Base-by-base conservation (phyloP, 1,140 invertebrate genomes). In the Pseudomyrmex concolor region DNA sequence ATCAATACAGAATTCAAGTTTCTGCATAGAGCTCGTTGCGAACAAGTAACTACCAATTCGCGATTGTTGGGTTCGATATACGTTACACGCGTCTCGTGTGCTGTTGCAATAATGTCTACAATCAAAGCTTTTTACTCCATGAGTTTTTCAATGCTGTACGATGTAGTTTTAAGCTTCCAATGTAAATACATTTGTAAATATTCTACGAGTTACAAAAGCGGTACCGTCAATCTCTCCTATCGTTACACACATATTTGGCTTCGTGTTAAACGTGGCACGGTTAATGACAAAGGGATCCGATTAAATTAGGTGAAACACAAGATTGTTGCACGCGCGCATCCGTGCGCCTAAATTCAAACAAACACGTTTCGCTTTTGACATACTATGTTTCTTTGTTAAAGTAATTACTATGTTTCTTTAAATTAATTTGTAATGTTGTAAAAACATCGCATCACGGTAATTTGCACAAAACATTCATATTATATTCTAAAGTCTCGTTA, bases 181-280 rank as follows among this genome's bases (percentile, higher is more conserved):
- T 92, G 91, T 92, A 34, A 34, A 34, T 34, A 92, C 62, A 92
- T 92, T 92, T 92, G 91, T 92, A 92, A 74, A 92, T 92, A 92
- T 55, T 80, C 83, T 67, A 73, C 68, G 72, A 50, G 57, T 73
- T 83, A 67, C 9, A 57, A 43, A 59, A 77, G 57, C 62, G 54
- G 54, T 70, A 54, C 60, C 51, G 22, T 66, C 62, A 71, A 59
- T 71, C n/a, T n/a, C n/a, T n/a, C 54, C 66, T 45, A 66, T 51
- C 80, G 80, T 60, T 71, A 59, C 50, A 72, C 64, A 72, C 64
- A 51, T 8, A 12, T 34, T 34, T 34, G 34, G 55, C 48, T 63
- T 54, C 70, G 48, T 15, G 54, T 73, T 54, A 82, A 59, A 62
- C 57, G 50, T 64, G 71, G 70, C 59, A 60, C 57, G 78, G 17